Conservation (phyloP, 2,797 vertebrate species). For the Squalus acanthias region DNA sequence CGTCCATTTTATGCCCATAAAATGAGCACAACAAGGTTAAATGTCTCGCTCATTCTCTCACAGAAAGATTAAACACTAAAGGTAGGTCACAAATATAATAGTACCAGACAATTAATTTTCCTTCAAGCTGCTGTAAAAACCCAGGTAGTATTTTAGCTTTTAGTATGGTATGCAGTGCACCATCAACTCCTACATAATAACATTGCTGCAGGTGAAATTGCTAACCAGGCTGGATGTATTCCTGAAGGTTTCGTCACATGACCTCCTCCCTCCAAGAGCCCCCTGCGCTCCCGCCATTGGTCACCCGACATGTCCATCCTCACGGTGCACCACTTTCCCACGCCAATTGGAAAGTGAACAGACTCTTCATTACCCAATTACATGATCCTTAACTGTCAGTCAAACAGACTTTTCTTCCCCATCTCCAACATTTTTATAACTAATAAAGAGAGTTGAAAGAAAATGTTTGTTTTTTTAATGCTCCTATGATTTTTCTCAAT, state of each 20-base stretch:
- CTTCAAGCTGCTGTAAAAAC: not conserved
- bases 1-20: not conserved
- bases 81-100: not conserved
- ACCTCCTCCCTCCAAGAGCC: not conserved
- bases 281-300: not conserved
- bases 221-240: not conserved
- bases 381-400: too few species aligned
- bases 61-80: too few species aligned
- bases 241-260: not conserved
- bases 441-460: too few species aligned
- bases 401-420: too few species aligned
- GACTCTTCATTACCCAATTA: not conserved
- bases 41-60: not conserved
- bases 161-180: not conserved
- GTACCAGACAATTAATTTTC: not conserved
- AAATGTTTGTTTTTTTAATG: too few species aligned
- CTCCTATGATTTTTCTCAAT: too few species aligned
- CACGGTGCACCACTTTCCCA: too few species aligned
- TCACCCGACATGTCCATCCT: not conserved
- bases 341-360: not conserved
- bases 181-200: not conserved
- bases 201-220: not conserved
- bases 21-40: not conserved
- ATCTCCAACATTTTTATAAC: not conserved
- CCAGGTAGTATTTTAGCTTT: not conserved